Conservation (phyloP, 2,113 vertebrate species). For the Panthera uncia region DNA sequence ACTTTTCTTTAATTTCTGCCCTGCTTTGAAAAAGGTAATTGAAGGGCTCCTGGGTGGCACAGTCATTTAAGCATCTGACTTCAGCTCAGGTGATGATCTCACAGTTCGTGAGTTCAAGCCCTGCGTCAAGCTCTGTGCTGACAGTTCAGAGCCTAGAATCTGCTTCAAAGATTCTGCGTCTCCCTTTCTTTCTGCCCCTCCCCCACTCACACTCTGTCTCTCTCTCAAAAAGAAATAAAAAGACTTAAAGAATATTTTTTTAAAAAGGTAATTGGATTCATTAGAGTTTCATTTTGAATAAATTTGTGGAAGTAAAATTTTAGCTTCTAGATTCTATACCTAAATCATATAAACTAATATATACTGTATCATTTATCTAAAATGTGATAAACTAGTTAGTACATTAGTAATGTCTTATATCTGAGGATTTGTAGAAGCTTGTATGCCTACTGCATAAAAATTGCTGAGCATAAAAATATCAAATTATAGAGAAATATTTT, state of each 20-base stretch:
- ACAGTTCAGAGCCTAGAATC: no score
- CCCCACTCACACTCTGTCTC: no score
- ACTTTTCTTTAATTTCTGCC: constrained; percentile 75
- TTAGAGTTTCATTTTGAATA: neutral
- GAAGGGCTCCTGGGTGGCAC: no score
- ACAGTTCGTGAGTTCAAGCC: no score
- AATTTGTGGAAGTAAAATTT: neutral
- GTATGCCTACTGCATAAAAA: neutral
- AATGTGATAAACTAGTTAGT: neutral
- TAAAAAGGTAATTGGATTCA: constrained; percentile 64
- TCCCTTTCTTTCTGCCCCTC: no score
- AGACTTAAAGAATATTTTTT: no score
- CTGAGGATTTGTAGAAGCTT: neutral
- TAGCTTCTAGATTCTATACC: neutral
- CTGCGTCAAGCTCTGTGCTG: no score
- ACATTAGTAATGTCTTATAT: neutral
- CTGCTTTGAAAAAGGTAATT: constrained; percentile 71
- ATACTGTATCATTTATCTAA: neutral
- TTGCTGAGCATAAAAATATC: neutral
- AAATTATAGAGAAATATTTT: neutral
- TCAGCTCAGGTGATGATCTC: no score
- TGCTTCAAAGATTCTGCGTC: no score
- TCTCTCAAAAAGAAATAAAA: no score
- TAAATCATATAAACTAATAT: neutral
- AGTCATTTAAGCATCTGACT: no score